Base-by-base conservation (phyloP, 2,797 vertebrate species). In the Vultur gryphus region DNA sequence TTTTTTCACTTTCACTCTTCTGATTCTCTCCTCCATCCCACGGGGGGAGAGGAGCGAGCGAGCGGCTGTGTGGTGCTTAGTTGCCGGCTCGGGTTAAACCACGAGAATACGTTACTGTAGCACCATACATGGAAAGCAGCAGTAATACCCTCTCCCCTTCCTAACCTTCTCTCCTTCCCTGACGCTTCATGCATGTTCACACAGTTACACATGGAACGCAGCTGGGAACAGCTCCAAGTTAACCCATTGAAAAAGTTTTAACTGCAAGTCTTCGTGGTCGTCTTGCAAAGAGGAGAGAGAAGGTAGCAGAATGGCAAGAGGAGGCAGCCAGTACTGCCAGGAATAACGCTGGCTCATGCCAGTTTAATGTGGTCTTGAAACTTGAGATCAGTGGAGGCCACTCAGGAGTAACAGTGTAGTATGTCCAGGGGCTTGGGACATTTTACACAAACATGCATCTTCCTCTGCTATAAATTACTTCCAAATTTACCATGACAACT, bases 131-230 rank as follows among this genome's bases (percentile, higher is more conserved):
- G 1, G 83, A 81, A 78, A 66, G 33, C 52, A 65, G 49, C 26
- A 51, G n/a, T 37, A 28, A 17, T 11, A 9, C 4, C 13, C 23
- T 37, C 59, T 67, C 16, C 24, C 16, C 24, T 44, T 10, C 15
- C 26, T 57, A 65, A 54, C 23, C 39, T 54, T 23, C 51, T 35
- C 8, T 57, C n/a, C 29, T 79, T 54, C 39, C 35, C 43, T 29
- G 31, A 39, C 43, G 41, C 21, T 51, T 41, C 4, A 15, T 0
- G 0, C 4, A 4, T 7, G 17, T 48, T 69, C 54, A 29, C 26
- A 10, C 6, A 51, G 29, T 29, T 67, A 37, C 7, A 15, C 28
- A 3, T 8, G 31, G 49, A 88, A 69, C 12, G 11, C 49, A 71
- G n/a, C 16, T 72, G 58, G 43, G 58, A 89, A 65, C 57, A 54